Base-by-base conservation (phyloP, 2,888 invertebrate species). In the Silvanus unidentatus region DNA sequence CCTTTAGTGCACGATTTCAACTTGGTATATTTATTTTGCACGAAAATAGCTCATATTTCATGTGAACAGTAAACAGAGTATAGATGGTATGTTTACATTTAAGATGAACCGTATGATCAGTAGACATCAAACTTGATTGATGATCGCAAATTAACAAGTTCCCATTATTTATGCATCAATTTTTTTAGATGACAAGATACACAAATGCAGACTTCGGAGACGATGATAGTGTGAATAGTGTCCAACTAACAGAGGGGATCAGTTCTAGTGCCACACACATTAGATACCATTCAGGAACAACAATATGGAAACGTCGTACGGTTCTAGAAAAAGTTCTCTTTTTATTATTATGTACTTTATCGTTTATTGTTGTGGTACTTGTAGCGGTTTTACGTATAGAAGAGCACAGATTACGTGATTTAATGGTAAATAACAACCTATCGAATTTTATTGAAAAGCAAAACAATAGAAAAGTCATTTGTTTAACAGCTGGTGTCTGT, bases 181-280 rank as follows among this genome's bases (percentile, higher is more conserved):
- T n/a, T n/a, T n/a, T n/a, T n/a, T n/a, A 90, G 90, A 90, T 90
- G 90, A 89, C 88, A 58, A 82, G 87, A 54, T 90, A 90, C 67
- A 89, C 88, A 73, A 88, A 88, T 72, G 86, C 89, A 15, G 88
- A 88, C 61, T 87, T 90, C 62, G 86, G 86, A 68, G 89, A 89
- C 63, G 88, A 88, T 53, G 90, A 90, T 65, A 89, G 88, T 63
- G 81, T 89, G 61, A 89, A 89, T 57, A 89, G 88, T 40, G 88
- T 89, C 27, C 88, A 88, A 59, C 75, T 90, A 50, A 88, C 86
- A 54, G 89, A 89, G 70, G 85, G 71, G 0, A 84, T 87, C 35
- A 79, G 83, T 39, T 80, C 85, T 1, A 86, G 86, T 0, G 84
- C 86, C 9, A 88, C 89, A 36, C 89, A 89, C 62, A 86, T 90